Percentiles rank a stretch among this genome's conserved stretches.
Evolutionary conservation across 2,888 invertebrate genomes (phyloP).

Genomic region (Subacronicta megacephala): DNA sequence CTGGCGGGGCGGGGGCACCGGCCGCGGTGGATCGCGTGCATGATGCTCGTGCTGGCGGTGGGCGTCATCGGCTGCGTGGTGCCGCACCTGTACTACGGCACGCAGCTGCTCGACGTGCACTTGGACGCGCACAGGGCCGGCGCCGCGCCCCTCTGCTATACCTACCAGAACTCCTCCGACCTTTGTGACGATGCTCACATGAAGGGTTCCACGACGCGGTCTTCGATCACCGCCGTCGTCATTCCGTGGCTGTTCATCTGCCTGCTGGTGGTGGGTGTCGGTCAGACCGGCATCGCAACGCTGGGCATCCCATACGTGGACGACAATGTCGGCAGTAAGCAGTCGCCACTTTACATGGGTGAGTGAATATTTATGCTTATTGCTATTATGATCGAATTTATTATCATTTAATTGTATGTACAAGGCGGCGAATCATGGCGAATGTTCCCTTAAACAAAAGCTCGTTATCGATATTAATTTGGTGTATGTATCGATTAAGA

Average conservation of each 20-base stretch:
- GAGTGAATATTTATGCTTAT: constrained; percentile 71
- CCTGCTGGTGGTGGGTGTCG: constrained; percentile 96
- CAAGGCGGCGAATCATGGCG: constrained; percentile 30
- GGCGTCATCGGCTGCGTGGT: constrained; percentile 96
- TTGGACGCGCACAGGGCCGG: constrained; percentile 75
- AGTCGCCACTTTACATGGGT: constrained; percentile 98
- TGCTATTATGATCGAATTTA: constrained; percentile 16
- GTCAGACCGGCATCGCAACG: constrained; percentile 97
- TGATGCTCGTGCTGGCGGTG: constrained; percentile 96
- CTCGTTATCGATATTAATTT: constrained; percentile 37
- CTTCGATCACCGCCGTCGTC: constrained; percentile 94
- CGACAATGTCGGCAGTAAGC: constrained; percentile 97
- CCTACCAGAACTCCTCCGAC: constrained; percentile 66
- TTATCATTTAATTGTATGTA: constrained; percentile 26
- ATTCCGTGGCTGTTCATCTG: constrained; percentile 96
- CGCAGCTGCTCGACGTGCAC: constrained; percentile 90
- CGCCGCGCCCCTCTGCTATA: constrained; percentile 76
- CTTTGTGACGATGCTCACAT: constrained; percentile 91
- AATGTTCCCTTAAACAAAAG: constrained; percentile 47
- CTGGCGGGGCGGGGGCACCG: constrained; percentile 97
- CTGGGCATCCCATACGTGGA: constrained; percentile 98
- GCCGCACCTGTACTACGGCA: constrained; percentile 96
- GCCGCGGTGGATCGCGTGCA: constrained; percentile 98
- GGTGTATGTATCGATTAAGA: constrained; percentile 37
- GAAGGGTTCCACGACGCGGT: constrained; percentile 92